phyloP scores from a whole-genome alignment of 2,888 invertebrate species.

The Onchidella celtica region DNA sequence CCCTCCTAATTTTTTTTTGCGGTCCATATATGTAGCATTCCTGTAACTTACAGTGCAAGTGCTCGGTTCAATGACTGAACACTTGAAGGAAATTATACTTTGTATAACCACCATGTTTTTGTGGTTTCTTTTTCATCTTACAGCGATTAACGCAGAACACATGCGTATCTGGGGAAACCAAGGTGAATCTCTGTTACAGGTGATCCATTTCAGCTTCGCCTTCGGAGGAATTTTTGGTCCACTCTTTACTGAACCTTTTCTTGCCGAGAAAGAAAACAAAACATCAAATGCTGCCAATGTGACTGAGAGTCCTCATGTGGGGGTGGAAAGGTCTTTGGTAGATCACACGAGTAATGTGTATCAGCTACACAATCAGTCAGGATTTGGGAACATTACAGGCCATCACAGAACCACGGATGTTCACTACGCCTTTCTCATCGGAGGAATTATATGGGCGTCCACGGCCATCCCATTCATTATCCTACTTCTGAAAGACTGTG shows the following conservation, averaged over 20 bases:
- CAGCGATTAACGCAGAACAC: conserved; percentile 77
- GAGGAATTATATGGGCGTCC: conserved; percentile 51
- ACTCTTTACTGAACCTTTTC: conserved; percentile 79
- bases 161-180: conserved; percentile 76
- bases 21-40: no score
- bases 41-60: no score
- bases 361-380: neutral
- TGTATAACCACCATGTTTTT: no score
- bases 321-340: neutral
- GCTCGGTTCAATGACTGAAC: no score
- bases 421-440: conserved; percentile 57
- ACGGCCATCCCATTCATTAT: conserved; percentile 49
- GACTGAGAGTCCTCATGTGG: neutral
- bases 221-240: conserved; percentile 81
- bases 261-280: conserved; percentile 55
- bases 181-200: conserved; percentile 80
- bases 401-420: conserved; percentile 39
- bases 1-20: no score
- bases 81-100: no score
- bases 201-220: conserved; percentile 80
- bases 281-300: neutral
- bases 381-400: neutral
- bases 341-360: neutral
- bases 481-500: neutral
- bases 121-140: no score